Evolutionary conservation across 2,888 invertebrate genomes (phyloP).

Genomic region (Sinelater perroti): DNA sequence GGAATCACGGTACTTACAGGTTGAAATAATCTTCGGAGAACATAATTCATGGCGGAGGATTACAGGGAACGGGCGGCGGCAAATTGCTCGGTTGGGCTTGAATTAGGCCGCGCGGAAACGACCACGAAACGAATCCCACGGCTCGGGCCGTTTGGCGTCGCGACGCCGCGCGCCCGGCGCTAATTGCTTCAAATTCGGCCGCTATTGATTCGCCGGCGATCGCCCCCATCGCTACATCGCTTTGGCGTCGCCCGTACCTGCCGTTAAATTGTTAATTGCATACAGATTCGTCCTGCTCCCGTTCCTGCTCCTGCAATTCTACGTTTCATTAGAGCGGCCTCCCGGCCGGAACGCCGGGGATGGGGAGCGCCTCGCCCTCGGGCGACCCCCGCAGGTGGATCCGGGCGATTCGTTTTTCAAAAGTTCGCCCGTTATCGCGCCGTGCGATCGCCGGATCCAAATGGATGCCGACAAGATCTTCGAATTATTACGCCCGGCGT

Average conservation of each 20-base stretch:
- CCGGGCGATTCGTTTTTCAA: too few species aligned
- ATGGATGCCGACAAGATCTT: too few species aligned
- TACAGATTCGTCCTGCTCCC: conserved; percentile 31
- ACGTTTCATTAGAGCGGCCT: conserved; percentile 19
- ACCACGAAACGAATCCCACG: conserved; percentile 30
- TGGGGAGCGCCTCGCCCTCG: too few species aligned
- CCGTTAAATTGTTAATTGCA: conserved; percentile 36
- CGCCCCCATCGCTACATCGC: conserved; percentile 30
- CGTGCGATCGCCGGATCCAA: too few species aligned
- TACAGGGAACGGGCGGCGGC: conserved; percentile 29
- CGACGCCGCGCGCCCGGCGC: conserved; percentile 34
- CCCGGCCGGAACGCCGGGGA: too few species aligned
- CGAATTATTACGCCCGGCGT: too few species aligned
- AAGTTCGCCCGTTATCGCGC: too few species aligned
- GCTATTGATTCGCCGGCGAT: conserved; percentile 36
- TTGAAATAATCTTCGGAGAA: conserved; percentile 32
- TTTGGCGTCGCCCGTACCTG: conserved; percentile 26
- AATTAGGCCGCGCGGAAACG: conserved; percentile 29
- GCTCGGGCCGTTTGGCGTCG: conserved; percentile 32
- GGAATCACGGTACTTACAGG: conserved; percentile 28
- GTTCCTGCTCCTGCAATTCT: conserved; percentile 12
- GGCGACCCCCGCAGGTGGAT: too few species aligned
- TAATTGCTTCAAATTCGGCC: conserved; percentile 39
- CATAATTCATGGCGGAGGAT: conserved; percentile 36
- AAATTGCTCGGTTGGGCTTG: conserved; percentile 27